Evolutionary conservation across 1,140 invertebrate species (phyloP).

Genomic region (Drosophila guanche): DNA sequence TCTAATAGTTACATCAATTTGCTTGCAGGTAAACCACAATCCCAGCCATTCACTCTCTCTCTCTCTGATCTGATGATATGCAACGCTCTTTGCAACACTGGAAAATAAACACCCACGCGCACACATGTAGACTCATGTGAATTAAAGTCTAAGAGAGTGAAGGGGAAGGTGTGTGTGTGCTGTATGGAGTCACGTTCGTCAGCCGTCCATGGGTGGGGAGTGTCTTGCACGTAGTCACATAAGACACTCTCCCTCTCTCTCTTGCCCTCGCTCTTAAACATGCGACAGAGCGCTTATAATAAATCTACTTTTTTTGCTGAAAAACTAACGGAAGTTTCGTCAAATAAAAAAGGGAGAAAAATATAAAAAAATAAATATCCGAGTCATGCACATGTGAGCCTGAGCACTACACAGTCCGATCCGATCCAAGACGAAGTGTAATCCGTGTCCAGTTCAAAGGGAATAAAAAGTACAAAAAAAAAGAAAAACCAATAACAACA

Average conservation of each 20-base stretch:
- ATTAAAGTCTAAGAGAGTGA: too few relatives aligned
- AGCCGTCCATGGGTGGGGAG: neutral
- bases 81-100: neutral
- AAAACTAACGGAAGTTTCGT: constrained; percentile 49
- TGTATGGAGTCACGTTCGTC: constrained; percentile 5
- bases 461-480: constrained; percentile 55
- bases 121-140: constrained; percentile 8
- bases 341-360: constrained; percentile 45
- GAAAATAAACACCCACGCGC: neutral
- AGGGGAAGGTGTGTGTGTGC: too few relatives aligned
- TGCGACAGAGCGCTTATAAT: constrained; percentile 50
- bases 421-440: constrained; percentile 8
- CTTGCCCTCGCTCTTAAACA: constrained; percentile 15
- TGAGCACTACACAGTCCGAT: too few relatives aligned
- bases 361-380: neutral
- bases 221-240: constrained; percentile 16
- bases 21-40: too few relatives aligned
- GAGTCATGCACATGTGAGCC: constrained; percentile 16
- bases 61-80: too few relatives aligned
- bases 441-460: constrained; percentile 62
- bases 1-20: too few relatives aligned
- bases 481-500: constrained; percentile 29
- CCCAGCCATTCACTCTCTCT: too few relatives aligned
- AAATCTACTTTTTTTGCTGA: constrained; percentile 62
- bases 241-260: neutral